Percentiles rank a stretch among this genome's conserved stretches.
Evolutionary conservation across 2,113 vertebrate genomes (phyloP).

Genomic region (Addax nasomaculatus): DNA sequence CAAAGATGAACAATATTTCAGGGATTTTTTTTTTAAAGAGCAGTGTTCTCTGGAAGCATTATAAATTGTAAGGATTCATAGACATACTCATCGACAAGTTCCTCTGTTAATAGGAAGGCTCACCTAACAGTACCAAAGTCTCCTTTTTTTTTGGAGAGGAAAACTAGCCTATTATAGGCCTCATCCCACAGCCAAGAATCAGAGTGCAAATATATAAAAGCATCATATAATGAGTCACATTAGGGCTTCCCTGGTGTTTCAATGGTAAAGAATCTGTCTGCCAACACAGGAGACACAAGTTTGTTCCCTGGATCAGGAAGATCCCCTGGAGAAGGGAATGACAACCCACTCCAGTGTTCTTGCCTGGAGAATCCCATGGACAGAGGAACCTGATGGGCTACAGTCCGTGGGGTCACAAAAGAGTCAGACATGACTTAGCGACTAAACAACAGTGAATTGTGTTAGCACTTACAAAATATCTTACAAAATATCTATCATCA

Average conservation of each 20-base stretch:
- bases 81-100: neutral
- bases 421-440: accelerated
- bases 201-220: neutral
- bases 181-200: neutral
- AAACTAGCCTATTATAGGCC: neutral
- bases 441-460: neutral
- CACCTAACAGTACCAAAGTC: neutral
- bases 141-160: neutral
- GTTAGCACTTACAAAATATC: neutral
- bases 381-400: neutral
- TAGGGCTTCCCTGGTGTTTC: neutral
- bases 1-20: neutral
- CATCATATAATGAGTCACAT: neutral
- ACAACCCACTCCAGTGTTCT: neutral
- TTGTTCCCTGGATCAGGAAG: neutral
- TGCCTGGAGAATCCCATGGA: neutral
- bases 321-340: neutral
- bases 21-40: neutral
- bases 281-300: neutral
- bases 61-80: neutral
- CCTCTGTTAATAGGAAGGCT: neutral
- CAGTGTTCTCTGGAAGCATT: neutral
- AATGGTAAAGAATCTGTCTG: neutral
- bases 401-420: neutral
- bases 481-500: neutral